Base-by-base conservation (phyloP, 2,888 invertebrate species). In the Xestia xanthographa region DNA sequence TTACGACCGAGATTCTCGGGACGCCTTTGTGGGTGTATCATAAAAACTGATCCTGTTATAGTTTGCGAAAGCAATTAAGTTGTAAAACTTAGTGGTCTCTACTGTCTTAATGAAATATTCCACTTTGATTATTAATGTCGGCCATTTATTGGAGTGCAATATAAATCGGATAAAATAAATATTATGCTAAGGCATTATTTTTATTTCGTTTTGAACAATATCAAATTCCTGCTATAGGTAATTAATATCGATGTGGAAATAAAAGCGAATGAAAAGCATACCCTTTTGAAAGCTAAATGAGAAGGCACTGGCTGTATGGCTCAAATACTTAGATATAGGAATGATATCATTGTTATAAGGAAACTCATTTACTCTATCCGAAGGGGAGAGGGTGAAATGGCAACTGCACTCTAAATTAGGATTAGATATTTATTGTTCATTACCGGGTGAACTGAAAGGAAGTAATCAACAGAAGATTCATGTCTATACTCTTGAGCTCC, bases 1-100 rank as follows among this genome's bases (percentile, higher is more conserved):
- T 87, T 86, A 83, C 69, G 79, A 79, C 75, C 77, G 82, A 82
- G 82, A 93, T 92, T 93, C 92, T 92, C 89, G 87, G 90, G 90
- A 90, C 91, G 90, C 91, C 90, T 90, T 92, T 91, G 92, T 91
- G 91, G 91, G 89, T 87, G 88, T 84, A 91, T 90, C 91, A 93
- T 96, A 96, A 96, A 95, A 96, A 95, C 91, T 91, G 93, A 93
- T 92, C 91, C 93, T 93, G 95, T 94, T 95, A 95, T 95, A 95
- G 93, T 95, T 96, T 95, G 95, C 95, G 91, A 95, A 92, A 91
- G 93, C 94, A 94, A 96, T 96, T 95, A 96, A 94, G 95, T 93
- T 94, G 94, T 96, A 95, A 96, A 96, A 94, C 92, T 94, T 93
- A 94, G 93, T 93, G 92, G 92, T 91, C 92, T 92, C 92, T 90